Base-by-base conservation (phyloP, 2,888 invertebrate species). In the Dastarcus helophoroides region DNA sequence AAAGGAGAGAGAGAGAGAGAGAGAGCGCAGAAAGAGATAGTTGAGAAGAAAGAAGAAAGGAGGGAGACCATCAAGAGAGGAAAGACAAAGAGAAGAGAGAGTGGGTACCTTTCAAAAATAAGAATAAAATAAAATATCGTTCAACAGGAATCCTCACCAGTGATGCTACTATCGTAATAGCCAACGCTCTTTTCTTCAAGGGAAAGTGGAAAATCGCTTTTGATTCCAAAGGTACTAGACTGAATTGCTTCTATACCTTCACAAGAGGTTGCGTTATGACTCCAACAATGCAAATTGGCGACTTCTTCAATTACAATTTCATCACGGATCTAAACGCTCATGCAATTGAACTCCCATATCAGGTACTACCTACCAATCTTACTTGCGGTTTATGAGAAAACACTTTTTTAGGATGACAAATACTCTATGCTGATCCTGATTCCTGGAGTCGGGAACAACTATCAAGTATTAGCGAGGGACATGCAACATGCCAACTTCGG, bases 171-270 rank as follows among this genome's bases (percentile, higher is more conserved):
- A 68, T 83, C 62, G 58, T 85, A 16, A 63, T 85, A 26, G 77
- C 81, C 43, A 84, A 83, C 46, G 80, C 79, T 1, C 64, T 85
- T 47, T 82, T 79, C 54, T 84, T 81, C 65, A 78, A 79, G 40
- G 82, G 81, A n/a, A 69, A 69, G 7, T 85, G 85, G 85, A 68
- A 73, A 37, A 65, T 68, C 14, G 64, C 75, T 0, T 85, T 85
- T 52, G 69, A 75, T 36, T 53, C 57, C 7, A 53, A 50, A 3
- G 44, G 51, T 10, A 78, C 78, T 0, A 49, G 45, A 29, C 49
- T 62, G 2, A 69, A 71, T 19, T 69, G 76, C 36, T 85, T 85
- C 61, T 68, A 73, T 49, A 65, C 69, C 35, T 71, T 72, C 7
- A 67, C 64, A 23, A 62, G 64, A 0, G 70, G 71, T 41, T 77